Evolutionary conservation across 2,113 vertebrate genomes (phyloP), one percentile per base, ranked within the genome.

Genomic region (Hipposideros armiger): DNA sequence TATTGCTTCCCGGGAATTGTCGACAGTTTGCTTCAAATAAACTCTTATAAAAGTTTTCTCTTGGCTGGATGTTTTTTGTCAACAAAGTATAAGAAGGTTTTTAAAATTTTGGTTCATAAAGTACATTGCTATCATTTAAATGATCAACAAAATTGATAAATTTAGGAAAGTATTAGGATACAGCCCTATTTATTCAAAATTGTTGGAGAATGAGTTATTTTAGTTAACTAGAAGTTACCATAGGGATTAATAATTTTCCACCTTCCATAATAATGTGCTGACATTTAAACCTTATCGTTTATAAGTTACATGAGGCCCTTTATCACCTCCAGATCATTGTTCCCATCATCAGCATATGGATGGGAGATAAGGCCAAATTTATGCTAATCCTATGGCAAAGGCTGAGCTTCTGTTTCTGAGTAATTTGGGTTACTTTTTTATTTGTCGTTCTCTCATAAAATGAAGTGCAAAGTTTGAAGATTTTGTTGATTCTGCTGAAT

Each of bases 121-220:
- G 11, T 96, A 58, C 9, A 40, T 60, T 90, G n/a, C 26, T 91
- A 91, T 52, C 78, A 45, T 45, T 91, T 93, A 87, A 54, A 7
- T 87, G 91, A 83, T 90, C 42, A 90, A n/a, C 72, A n/a, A 64
- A 82, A 45, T 77, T 66, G 32, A 74, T 45, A 42, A 40, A 93
- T 95, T 80, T 87, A 42, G 50, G 73, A 80, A 93, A 92, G 54
- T 84, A 62, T n/a, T 70, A 50, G 47, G 54, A 54, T 78, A 87
- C 82, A 83, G 90, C 50, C 9, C 40, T 73, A 40, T 72, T 70
- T 74, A 50, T 67, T 58, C 36, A 36, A 52, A 84, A 80, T 80
- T 90, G 47, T 91, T 96, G 9, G 50, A 40, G 14, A 90, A 73
- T 67, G 64, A 84, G 19, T 95, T 90, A 60, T 86, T 93, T 87